Evolutionary conservation across 2,113 vertebrate genomes (phyloP).

Genomic region (Hystrix cristata): DNA sequence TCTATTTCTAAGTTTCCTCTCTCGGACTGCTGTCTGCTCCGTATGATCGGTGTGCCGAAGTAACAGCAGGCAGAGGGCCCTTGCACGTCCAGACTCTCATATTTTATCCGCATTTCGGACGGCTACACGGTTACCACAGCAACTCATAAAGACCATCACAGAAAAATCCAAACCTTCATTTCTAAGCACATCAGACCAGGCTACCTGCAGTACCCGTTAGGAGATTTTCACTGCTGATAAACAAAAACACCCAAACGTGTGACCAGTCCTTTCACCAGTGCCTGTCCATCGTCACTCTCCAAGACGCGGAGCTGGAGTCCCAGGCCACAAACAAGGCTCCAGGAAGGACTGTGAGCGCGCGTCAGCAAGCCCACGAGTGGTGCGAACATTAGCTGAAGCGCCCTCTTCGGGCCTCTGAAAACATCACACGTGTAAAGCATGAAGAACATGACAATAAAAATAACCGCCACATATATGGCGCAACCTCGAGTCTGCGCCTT

Average conservation of each 20-base stretch:
- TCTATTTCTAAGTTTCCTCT: not conserved
- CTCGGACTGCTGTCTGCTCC: not conserved
- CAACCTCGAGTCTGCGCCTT: no score
- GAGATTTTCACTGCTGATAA: not conserved
- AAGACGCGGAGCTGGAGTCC: not conserved
- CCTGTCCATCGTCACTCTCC: not conserved
- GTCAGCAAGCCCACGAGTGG: no score
- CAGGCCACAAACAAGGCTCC: not conserved
- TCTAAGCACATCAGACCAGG: not conserved
- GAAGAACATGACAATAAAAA: not conserved
- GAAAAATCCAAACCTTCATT: conserved; percentile 56
- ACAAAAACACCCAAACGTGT: not conserved
- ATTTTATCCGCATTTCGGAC: conserved; percentile 52
- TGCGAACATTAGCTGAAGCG: not conserved
- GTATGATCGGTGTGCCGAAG: not conserved
- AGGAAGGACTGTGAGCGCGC: not conserved
- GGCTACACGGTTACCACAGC: conserved; percentile 57
- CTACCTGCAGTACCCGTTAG: not conserved
- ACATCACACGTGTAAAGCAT: not conserved
- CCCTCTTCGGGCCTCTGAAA: not conserved
- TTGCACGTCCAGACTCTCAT: not conserved
- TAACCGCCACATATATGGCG: not conserved
- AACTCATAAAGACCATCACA: conserved; percentile 51
- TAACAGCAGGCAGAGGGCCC: not conserved
- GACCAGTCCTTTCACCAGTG: not conserved